phyloP scores from a whole-genome alignment of 2,888 invertebrate genomes.

The Melanophora roralis region DNA sequence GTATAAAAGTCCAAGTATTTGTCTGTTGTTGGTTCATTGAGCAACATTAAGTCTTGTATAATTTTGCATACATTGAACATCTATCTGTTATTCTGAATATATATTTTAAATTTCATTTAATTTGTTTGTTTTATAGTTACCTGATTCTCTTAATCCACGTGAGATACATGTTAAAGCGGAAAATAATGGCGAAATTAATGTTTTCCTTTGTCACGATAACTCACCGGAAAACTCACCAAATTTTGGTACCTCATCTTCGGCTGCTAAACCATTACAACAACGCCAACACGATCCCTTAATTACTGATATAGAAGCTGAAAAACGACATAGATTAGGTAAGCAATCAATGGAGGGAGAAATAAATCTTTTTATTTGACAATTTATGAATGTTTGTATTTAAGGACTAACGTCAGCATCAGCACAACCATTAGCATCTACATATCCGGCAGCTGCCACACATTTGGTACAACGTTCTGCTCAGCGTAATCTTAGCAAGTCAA shows the following conservation, averaged over 20 bases:
- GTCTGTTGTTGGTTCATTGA: neutral
- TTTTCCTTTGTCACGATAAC: constrained; percentile 94
- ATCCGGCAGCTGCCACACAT: constrained; percentile 68
- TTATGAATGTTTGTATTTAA: neutral
- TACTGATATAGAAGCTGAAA: constrained; percentile 80
- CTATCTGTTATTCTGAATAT: too few species aligned
- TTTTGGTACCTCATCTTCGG: constrained; percentile 69
- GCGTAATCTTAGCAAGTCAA: constrained; percentile 77
- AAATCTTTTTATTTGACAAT: neutral
- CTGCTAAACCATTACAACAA: constrained; percentile 66
- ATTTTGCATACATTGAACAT: too few species aligned
- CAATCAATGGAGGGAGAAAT: too few species aligned
- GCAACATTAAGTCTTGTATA: neutral
- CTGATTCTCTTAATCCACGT: constrained; percentile 82
- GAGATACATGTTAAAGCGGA: constrained; percentile 94
- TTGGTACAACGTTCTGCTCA: constrained; percentile 73
- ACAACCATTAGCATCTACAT: constrained; percentile 66
- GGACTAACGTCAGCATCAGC: constrained; percentile 56
- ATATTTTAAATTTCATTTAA: too few species aligned
- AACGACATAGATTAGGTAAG: constrained; percentile 77
- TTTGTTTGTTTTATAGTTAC: constrained; percentile 78
- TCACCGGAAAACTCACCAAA: constrained; percentile 76
- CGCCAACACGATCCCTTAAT: constrained; percentile 79
- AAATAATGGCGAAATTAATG: constrained; percentile 94
- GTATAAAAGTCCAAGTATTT: constrained; percentile 9